phyloP scores from a whole-genome alignment of 2,888 invertebrate species.

The Anorthoa munda region DNA sequence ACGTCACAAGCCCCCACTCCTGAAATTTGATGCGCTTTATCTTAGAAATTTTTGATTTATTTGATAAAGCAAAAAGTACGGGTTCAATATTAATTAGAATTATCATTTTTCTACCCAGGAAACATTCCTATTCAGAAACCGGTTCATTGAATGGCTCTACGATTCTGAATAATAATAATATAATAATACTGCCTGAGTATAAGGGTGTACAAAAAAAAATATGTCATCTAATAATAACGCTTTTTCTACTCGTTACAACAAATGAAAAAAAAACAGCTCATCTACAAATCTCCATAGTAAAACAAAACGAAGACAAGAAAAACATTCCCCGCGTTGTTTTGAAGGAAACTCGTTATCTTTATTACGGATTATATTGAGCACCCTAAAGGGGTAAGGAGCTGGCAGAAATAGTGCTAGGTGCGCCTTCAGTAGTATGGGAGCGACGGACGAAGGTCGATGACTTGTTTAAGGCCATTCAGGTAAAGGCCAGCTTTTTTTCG shows the following conservation, averaged over 20 bases:
- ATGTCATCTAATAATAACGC: background rate
- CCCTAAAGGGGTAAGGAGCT: slow-evolving; percentile 65
- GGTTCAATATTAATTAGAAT: too few species aligned
- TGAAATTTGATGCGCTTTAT: too few species aligned
- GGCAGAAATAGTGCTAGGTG: slow-evolving; percentile 53
- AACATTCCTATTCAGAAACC: too few species aligned
- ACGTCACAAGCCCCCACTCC: too few species aligned
- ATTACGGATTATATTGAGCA: slow-evolving; percentile 72
- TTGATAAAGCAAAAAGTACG: too few species aligned
- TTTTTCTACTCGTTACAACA: background rate
- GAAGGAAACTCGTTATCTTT: slow-evolving; percentile 77
- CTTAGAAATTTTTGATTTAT: too few species aligned
- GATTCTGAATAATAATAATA: background rate
- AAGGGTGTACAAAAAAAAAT: background rate
- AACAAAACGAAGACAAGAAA: slow-evolving; percentile 63
- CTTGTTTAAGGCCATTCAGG: slow-evolving; percentile 36
- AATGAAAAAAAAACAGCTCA: slow-evolving; percentile 41
- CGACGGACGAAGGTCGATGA: slow-evolving; percentile 51
- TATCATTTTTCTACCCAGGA: too few species aligned
- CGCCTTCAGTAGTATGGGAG: slow-evolving; percentile 36
- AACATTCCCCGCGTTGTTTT: slow-evolving; percentile 72
- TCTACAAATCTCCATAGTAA: slow-evolving; percentile 31
- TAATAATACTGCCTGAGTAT: background rate
- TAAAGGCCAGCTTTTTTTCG: slow-evolving; percentile 47
- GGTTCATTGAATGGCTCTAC: too few species aligned